Base-by-base conservation (phyloP, 2,797 vertebrate species). In the Miichthys miiuy region DNA sequence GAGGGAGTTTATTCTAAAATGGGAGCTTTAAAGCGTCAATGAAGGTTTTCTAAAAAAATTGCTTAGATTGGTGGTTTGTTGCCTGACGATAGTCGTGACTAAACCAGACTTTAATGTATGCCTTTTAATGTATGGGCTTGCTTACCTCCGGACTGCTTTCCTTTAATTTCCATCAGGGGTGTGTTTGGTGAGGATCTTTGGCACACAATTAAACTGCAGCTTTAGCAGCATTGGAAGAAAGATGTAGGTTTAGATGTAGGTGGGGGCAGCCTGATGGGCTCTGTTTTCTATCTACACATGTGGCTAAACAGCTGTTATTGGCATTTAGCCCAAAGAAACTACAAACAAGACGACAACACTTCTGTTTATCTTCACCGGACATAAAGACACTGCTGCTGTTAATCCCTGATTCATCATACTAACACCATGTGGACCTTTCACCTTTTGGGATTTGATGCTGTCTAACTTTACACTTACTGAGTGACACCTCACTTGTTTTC, bases 281-380 rank as follows among this genome's bases (percentile, higher is more conserved):
- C 42, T 82, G 20, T 75, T 81, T 73, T 83, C 50, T 71, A 4
- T 72, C 17, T 21, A 5, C 38, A 65, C 68, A 60, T 68, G 63
- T 78, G 82, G n/a, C 11, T 52, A 42, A 81, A 85, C 87, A 80
- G 82, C 86, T 87, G 85, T 62, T 84, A 4, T 80, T 82, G 58
- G 21, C 55, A 66, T 80, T 60, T 1, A 82, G 14, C 21, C 5
- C 46, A 54, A 63, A 80, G 23, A 74, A 55, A 76, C 52, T 54
- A 74, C 52, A 38, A 58, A 57, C 1, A n/a, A 63, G 4, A 44
- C 34, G 9, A 38, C 34, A 47, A 16, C 27, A 10, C 17, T n/a
- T 47, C 25, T 69, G 52, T 58, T 60, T 72, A 21, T 70, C 76
- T 81, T 18, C 52, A 18, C 20, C 55, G 60, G 13, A 8, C 11